Base-by-base conservation (phyloP, 2,797 vertebrate species). In the Propithecus deckenii region DNA sequence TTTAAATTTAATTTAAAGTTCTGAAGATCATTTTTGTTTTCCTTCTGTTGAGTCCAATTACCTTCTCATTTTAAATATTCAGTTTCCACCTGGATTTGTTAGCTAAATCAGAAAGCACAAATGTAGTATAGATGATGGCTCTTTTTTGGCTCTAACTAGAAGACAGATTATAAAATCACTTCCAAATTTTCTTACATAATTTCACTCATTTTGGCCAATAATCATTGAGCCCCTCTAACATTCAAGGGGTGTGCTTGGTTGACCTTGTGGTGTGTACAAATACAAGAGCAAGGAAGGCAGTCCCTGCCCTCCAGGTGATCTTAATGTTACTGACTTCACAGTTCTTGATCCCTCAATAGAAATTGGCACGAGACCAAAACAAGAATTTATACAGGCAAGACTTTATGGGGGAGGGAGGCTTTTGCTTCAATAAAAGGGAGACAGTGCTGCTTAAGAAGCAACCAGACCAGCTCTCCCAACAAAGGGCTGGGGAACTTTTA, bases 11-110 rank as follows among this genome's bases (percentile, higher is more conserved):
- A 67, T 50, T n/a, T 52, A 43, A 95, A 67, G 32, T 80, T 96
- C 63, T 87, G 41, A 80, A 97, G 91, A 91, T 86, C 79, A 94
- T 81, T 90, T 96, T 84, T 90, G 75, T 50, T 95, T 79, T 67
- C 25, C 17, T 90, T 91, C 46, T 86, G 57, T 72, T 81, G 57
- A 86, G 32, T 74, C 95, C 88, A 93, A 94, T 93, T 87, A 84
- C 80, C 63, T 83, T 92, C 87, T 72, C 43, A 69, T 94, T 96
- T 94, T 5, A 57, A 86, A 94, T 46, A 69, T 71, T 72, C 92
- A 89, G 57, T 20, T 86, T 75, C 69, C 11, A 30, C 43, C 83
- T 88, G 50, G 59, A n/a, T 78, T 59, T 85, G 55, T 92, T 85
- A 75, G 79, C 83, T 92, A 94, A 86, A 89, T 65, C 83, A 96